Base-by-base conservation (phyloP, 2,797 vertebrate species). In the Hozukius guyotensis region DNA sequence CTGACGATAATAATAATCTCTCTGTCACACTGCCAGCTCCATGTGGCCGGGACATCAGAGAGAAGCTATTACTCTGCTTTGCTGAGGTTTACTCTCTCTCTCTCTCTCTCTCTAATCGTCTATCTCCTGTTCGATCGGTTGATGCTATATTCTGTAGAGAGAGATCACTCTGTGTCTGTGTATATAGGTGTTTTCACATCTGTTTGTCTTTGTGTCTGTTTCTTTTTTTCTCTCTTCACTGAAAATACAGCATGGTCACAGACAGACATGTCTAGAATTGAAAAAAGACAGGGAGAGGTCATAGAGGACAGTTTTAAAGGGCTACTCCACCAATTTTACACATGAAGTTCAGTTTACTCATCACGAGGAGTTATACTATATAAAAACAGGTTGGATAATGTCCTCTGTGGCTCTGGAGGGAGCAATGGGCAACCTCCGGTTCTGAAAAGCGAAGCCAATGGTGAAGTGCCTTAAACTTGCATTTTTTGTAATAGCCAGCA, bases 1-100 rank as follows among this genome's bases (percentile, higher is more conserved):
- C 89, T 93, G 92, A 94, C 77, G 79, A 78, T 80, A 67, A 84
- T 85, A 88, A 90, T 91, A 81, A 88, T 90, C 84, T 81, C 87
- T 80, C 86, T 93, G 80, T 85, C 90, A 78, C 84, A 60, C 88
- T 86, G 88, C 93, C 90, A 91, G 87, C 88, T 91, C 92, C 88
- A 81, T 82, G 93, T 92, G 81, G 75, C 84, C 62, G 24, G 66
- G 75, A 90, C 81, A 85, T 83, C 72, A 73, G 74, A 88, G 77
- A 77, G 60, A 71, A 62, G 73, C 73, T 78, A 81, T 84, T 87
- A 80, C 78, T 92, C 84, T 66, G 74, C 78, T 81, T 78, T 76
- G 25, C 81, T 70, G 31, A 56, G 29, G 53, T 74, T 68, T 34
- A 56, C 72, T 10, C 60, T 59, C 68, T 71, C 29, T 62, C 34